Percentiles rank a stretch among this genome's conserved stretches.
Conservation (phyloP, 2,113 vertebrate genomes). For the Melanerpes formicivorus region DNA sequence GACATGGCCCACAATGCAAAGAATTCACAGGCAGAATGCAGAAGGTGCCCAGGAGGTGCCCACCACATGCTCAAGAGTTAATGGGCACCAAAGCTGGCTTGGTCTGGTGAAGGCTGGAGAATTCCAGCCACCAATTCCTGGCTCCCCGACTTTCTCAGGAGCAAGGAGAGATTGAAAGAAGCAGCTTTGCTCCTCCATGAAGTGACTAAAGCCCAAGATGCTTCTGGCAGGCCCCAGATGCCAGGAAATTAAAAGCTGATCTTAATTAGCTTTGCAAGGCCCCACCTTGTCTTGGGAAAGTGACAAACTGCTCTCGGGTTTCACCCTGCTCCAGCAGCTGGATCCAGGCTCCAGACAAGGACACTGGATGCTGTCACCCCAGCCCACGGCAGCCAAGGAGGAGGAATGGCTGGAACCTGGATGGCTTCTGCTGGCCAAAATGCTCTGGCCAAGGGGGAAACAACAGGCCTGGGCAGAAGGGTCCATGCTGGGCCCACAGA, state of each 20-base stretch:
- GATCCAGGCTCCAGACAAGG: neutral
- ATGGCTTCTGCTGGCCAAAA: neutral
- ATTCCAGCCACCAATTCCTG: accelerated
- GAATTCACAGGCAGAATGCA: neutral
- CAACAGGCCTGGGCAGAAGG: neutral
- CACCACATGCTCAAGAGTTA: neutral
- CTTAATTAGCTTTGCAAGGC: conserved; percentile 30
- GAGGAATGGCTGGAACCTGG: neutral
- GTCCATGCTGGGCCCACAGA: neutral
- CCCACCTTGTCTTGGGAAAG: conserved; percentile 39
- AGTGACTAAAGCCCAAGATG: conserved; percentile 13
- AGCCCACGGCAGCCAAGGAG: neutral
- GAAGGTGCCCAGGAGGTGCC: neutral
- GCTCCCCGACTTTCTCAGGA: neutral
- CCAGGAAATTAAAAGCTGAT: conserved; percentile 56
- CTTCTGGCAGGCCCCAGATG: neutral
- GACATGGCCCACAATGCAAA: neutral
- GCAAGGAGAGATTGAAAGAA: neutral
- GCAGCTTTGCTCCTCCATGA: neutral
- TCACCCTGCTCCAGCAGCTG: neutral
- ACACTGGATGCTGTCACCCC: neutral
- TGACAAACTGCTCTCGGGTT: neutral
- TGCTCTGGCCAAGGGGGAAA: neutral
- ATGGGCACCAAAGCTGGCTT: neutral
- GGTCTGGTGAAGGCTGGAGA: accelerated